Conservation (phyloP, 2,113 vertebrate genomes). For the Phycodurus eques region DNA sequence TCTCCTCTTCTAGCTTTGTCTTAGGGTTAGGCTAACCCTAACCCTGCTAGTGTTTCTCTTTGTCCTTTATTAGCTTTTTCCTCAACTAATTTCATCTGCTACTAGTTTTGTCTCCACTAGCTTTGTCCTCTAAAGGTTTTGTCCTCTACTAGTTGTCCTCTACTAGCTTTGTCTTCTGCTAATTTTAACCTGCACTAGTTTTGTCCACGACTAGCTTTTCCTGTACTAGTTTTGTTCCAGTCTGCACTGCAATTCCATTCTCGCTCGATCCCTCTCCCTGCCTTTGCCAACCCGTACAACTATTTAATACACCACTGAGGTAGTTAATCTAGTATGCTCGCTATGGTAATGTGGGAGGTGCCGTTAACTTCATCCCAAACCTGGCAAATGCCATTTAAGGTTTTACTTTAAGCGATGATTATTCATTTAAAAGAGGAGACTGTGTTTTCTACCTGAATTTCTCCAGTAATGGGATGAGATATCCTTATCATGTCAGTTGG, state of each 20-base stretch:
- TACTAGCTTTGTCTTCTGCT: neutral
- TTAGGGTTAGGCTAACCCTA: no score
- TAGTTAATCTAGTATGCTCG: neutral
- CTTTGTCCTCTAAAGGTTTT: no score
- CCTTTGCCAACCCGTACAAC: neutral
- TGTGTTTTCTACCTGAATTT: constrained; percentile 86
- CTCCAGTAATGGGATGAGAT: constrained; percentile 89
- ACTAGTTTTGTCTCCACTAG: no score
- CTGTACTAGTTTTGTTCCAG: neutral
- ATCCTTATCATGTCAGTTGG: constrained; percentile 77
- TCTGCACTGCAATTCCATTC: neutral
- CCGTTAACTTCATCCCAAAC: neutral
- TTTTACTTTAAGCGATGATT: neutral
- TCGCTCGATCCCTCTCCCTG: neutral
- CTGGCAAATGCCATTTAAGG: neutral
- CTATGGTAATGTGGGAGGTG: neutral
- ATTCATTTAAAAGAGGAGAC: neutral
- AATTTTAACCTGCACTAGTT: neutral
- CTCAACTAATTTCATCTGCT: no score
- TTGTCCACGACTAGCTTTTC: neutral
- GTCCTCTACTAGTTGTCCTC: no score
- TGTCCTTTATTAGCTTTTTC: no score
- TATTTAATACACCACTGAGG: neutral
- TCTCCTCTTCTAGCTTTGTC: no score
- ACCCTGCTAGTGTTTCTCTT: no score